A percentile compares a stretch with the other conserved stretches of the same genome.
phyloP scores from a whole-genome alignment of 2,797 vertebrate species.

The Scolopax bukidnonensis region DNA sequence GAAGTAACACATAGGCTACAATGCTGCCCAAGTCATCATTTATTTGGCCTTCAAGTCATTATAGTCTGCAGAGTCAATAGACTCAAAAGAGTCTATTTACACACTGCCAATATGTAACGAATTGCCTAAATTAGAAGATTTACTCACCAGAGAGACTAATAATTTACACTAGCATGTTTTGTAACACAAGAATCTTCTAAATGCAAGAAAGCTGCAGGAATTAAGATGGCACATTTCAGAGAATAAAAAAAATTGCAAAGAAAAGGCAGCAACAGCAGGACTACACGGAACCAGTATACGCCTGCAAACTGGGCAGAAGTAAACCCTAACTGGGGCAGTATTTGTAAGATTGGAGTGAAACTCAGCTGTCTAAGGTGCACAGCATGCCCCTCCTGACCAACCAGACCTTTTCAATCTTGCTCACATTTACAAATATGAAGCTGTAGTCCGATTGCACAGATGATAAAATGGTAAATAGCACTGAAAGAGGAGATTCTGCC shows the following conservation, averaged over 20 bases:
- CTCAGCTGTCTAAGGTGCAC: background rate
- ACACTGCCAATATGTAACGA: background rate
- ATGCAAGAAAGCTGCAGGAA: background rate
- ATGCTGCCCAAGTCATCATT: background rate
- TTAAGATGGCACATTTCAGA: background rate
- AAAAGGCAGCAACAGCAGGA: background rate
- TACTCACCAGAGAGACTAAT: background rate
- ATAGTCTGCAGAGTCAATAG: background rate
- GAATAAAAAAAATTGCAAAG: background rate
- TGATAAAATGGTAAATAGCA: background rate
- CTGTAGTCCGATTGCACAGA: background rate
- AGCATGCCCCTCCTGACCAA: background rate
- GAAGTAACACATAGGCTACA: background rate
- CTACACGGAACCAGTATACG: background rate
- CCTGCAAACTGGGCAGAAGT: background rate
- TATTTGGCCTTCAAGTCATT: background rate
- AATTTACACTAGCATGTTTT: background rate
- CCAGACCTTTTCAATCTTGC: background rate
- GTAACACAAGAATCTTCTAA: background rate
- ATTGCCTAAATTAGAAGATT: background rate
- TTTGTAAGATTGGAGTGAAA: background rate
- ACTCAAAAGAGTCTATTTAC: background rate
- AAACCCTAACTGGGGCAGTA: background rate
- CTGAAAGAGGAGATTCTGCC: background rate
- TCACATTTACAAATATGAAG: background rate